Conservation (phyloP, 2,888 invertebrate species). For the Microchrysa polita region DNA sequence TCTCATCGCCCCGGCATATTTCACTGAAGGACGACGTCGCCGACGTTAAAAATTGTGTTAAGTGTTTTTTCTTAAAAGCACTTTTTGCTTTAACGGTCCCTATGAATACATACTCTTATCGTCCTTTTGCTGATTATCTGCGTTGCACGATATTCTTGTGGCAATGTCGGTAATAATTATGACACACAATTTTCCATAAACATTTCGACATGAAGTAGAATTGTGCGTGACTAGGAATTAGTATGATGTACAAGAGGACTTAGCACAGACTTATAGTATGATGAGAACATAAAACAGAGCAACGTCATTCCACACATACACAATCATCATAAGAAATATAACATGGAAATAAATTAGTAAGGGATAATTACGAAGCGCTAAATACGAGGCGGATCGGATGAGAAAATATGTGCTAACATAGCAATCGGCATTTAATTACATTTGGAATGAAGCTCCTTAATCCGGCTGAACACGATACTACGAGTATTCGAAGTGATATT, state of each 20-base stretch:
- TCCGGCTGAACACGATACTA: too few species aligned
- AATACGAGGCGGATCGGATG: too few species aligned
- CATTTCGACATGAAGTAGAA: background rate
- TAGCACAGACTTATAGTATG: background rate
- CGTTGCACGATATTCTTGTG: background rate
- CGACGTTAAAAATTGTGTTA: background rate
- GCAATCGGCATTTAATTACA: too few species aligned
- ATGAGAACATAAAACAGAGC: too few species aligned
- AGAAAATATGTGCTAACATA: too few species aligned
- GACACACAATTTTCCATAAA: background rate
- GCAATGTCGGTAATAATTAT: slow-evolving; percentile 7
- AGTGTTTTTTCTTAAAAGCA: slow-evolving; percentile 11
- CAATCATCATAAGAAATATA: too few species aligned
- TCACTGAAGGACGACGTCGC: too few species aligned
- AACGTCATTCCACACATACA: too few species aligned
- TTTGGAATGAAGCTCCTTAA: too few species aligned
- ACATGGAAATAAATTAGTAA: too few species aligned
- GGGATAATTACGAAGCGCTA: too few species aligned
- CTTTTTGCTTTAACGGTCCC: background rate
- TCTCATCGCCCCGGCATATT: background rate
- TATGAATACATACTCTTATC: background rate
- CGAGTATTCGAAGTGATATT: too few species aligned
- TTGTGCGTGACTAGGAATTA: slow-evolving; percentile 2
- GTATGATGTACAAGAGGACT: background rate
- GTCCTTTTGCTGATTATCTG: background rate